Percentiles rank a stretch among this genome's conserved stretches.
Conservation (phyloP, 2,888 invertebrate species). For the Xylocampa areola region DNA sequence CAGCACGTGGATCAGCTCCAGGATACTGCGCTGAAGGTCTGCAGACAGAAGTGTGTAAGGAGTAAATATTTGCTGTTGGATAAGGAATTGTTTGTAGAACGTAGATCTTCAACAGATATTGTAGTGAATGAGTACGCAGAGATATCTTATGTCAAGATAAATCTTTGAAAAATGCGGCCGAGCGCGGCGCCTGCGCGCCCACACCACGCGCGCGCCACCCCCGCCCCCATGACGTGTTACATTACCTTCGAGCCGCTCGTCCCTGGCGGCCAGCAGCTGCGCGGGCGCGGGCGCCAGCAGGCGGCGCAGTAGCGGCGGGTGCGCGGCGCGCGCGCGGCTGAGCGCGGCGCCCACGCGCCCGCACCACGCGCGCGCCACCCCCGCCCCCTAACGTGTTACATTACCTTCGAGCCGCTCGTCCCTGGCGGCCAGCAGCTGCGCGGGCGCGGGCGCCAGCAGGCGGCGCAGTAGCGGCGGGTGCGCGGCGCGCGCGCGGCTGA, state of each 20-base stretch:
- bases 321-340: neutral
- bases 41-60: neutral
- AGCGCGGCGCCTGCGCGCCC: neutral
- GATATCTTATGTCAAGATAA: too few relatives aligned
- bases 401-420: too few relatives aligned
- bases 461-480: constrained; percentile 35
- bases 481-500: constrained; percentile 58
- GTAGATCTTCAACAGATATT: too few relatives aligned
- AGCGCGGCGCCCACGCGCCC: too few relatives aligned
- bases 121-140: too few relatives aligned
- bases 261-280: neutral
- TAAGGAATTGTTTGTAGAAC: too few relatives aligned
- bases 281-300: neutral
- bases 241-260: too few relatives aligned
- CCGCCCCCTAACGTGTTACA: too few relatives aligned
- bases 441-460: neutral
- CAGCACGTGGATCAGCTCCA: constrained; percentile 90
- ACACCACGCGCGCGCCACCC: too few relatives aligned
- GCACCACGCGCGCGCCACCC: neutral
- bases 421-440: neutral
- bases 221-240: too few relatives aligned
- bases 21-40: constrained; percentile 92
- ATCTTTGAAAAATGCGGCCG: too few relatives aligned
- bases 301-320: too few relatives aligned
- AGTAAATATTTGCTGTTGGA: neutral